Evolutionary conservation across 2,797 vertebrate species (phyloP), one percentile per base, ranked within the genome.

Genomic region (Atherinosoma microstoma): DNA sequence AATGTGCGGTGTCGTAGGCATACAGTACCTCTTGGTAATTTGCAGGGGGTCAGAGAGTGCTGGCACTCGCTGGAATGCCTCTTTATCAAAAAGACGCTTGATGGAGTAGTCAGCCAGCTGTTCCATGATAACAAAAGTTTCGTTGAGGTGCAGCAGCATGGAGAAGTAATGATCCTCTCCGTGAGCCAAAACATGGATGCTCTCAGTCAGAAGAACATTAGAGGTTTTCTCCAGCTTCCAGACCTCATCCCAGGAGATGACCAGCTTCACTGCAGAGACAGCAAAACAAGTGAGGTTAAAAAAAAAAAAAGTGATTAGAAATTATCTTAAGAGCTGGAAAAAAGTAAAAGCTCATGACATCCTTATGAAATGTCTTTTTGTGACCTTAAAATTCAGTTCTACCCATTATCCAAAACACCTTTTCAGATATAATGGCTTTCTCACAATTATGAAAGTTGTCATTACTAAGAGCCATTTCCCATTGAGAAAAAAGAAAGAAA

Each of bases 121-220:
- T 77, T 99, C 97, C 98, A 99, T 99, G 68, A 99, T 96, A 60
- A 97, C 90, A 30, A 97, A 99, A 0, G 98, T 99, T 93, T 99
- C 96, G 47, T 91, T 97, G 32, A 99, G 96, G 86, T 97, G 97
- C 86, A 99, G 82, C 85, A 99, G 95, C 98, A 99, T 98, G 64
- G 98, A 99, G 93, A 99, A 99, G 91, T 97, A 98, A 89, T 98
- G 95, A 79, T 97, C 94, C 62, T 98, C 97, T 42, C 97, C 96
- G 11, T 78, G 93, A 49, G 96, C 95, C 84, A 95, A 86, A 62
- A 99, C 95, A 11, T 96, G 97, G 89, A 99, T 97, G 89, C 95
- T 98, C 92, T 99, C 98, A 0, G 98, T 95, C 83, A 99, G 91
- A 86, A 99, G 93, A 40, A 99, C 97, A 22, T 94, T 99, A 4